phyloP scores from a whole-genome alignment of 2,797 vertebrate species.

The Helarctos malayanus region DNA sequence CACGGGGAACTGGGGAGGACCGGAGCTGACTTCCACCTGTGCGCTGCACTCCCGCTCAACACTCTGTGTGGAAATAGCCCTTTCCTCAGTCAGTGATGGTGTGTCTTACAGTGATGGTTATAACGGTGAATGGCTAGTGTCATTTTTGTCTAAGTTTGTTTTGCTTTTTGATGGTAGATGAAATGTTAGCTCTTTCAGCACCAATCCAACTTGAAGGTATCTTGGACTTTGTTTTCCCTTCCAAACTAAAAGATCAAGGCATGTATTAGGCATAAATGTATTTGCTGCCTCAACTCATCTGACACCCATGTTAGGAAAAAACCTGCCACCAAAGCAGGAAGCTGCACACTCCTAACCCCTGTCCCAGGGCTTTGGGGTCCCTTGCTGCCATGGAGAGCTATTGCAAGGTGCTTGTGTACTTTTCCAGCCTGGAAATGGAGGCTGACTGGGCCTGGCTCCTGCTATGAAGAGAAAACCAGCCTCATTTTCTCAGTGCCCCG shows the following conservation, averaged over 20 bases:
- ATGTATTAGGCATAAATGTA: conserved; percentile 41
- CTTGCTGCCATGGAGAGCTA: conserved; percentile 49
- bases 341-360: conserved; percentile 49
- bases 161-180: conserved; percentile 60
- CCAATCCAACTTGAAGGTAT: conserved; percentile 73
- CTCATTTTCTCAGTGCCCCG: conserved; percentile 78
- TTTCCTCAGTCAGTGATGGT: conserved; percentile 72
- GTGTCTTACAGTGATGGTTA: conserved; percentile 80
- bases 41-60: conserved; percentile 81
- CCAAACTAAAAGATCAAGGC: conserved; percentile 69
- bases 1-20: neutral
- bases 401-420: conserved; percentile 76
- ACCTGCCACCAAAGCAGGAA: conserved; percentile 58
- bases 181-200: conserved; percentile 75
- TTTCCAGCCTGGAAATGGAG: conserved; percentile 67
- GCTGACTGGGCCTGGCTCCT: conserved; percentile 66
- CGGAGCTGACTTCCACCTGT: conserved; percentile 72
- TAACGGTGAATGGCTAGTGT: conserved; percentile 75
- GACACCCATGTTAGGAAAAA: conserved; percentile 38
- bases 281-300: conserved; percentile 57
- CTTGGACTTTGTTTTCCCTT: conserved; percentile 76
- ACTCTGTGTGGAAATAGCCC: conserved; percentile 76
- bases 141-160: conserved; percentile 55
- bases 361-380: conserved; percentile 30
- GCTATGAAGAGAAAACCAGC: conserved; percentile 76